Evolutionary conservation across 2,113 vertebrate species (phyloP), one percentile per base, ranked within the genome.

Genomic region (Columbina picui): DNA sequence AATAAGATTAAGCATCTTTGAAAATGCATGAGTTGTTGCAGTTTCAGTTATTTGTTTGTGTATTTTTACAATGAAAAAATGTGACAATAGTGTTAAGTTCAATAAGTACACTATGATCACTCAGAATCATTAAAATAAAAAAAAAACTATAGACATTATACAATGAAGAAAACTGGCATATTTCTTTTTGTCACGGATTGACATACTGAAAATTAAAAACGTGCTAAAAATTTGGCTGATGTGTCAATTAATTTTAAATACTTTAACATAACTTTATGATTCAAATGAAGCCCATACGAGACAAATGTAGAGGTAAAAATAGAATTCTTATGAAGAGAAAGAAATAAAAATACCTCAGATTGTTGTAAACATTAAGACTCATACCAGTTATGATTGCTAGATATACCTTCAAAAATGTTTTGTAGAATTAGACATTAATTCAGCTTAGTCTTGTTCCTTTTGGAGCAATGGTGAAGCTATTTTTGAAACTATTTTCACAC

Each of bases 401-500:
- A 61, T 70, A 76, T 21, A 76, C 26, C 45, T 91, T 87, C 53
- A 53, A 50, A 84, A 75, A 59, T 34, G 4, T 70, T 87, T 87
- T 73, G 18, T 75, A 27, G 41, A 77, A 61, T 80, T 88, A 10
- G 27, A 64, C 32, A 23, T 73, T 95, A 79, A 82, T 84, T 95
- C 80, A 91, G 57, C 45, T 94, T 92, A 69, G 70, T 93, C 63
- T 59, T 84, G 39, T 91, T 91, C 34, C 87, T 91, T 85, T 84
- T 93, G 26, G 53, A 96, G 69, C 30, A 84, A 55, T 60, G 29
- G 45, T 84, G 94, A 94, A 83, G n/a, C 47, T 91, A 56, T 75
- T 83, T 93, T 87, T 93, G 19, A 45, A 59, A 64, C 50, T 61
- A 63, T 80, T 91, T 91, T 30, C 52, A 10, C 52, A 43, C 60